Evolutionary conservation across 2,797 vertebrate genomes (phyloP).

Genomic region (Chelmon rostratus): DNA sequence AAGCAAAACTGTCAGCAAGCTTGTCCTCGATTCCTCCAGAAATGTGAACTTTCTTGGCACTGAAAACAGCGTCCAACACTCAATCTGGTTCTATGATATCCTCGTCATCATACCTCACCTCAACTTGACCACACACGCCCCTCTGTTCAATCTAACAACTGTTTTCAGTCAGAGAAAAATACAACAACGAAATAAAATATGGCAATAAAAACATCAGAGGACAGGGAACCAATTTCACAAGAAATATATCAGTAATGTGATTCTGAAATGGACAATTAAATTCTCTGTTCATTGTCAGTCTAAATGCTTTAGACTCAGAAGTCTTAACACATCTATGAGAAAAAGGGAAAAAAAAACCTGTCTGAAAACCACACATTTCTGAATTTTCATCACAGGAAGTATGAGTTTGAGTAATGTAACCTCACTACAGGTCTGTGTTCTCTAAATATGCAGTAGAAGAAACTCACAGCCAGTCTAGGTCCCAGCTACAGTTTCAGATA

Average conservation of each 20-base stretch:
- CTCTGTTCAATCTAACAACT: neutral
- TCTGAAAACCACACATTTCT: neutral
- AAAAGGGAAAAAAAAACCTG: neutral
- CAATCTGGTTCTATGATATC: neutral
- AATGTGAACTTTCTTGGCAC: neutral
- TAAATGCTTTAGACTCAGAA: neutral
- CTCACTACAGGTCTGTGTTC: conserved; percentile 1
- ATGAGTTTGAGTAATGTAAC: conserved; percentile 24
- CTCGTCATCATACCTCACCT: neutral
- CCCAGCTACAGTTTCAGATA: neutral
- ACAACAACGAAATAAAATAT: neutral
- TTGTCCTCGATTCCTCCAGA: neutral
- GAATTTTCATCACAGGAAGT: conserved; percentile 43
- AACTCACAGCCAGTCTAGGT: neutral
- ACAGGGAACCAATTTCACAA: neutral
- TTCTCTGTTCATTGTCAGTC: neutral
- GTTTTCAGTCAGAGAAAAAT: neutral
- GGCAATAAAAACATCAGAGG: neutral
- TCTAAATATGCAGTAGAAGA: conserved; percentile 34
- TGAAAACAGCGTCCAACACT: neutral
- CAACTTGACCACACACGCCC: neutral
- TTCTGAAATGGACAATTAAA: neutral
- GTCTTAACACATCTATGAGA: neutral
- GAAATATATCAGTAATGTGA: neutral
- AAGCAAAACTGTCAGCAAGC: neutral